A percentile compares a stretch with the other conserved stretches of the same genome.
phyloP scores from a whole-genome alignment of 2,888 invertebrate genomes.

The Halictus quadricinctus region DNA sequence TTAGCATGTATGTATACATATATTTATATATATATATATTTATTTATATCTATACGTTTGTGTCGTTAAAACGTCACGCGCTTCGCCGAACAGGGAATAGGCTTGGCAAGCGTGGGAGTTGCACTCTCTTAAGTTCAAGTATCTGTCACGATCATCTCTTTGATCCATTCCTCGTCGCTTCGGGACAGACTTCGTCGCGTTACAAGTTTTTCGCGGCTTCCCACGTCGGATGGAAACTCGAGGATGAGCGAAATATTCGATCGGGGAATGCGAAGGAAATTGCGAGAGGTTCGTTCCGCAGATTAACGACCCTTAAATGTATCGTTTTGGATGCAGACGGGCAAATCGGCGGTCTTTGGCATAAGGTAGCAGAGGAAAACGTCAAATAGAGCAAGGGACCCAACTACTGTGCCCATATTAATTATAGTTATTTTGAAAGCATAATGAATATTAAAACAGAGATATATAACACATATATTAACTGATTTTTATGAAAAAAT shows the following conservation, averaged over 20 bases:
- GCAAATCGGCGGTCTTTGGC: neutral
- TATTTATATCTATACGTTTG: slow-evolving; percentile 16
- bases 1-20: slow-evolving; percentile 32
- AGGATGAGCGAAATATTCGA: neutral
- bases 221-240: neutral
- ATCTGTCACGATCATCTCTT: slow-evolving; percentile 28
- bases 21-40: slow-evolving; percentile 10
- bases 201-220: slow-evolving; percentile 15
- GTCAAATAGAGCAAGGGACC: neutral
- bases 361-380: neutral
- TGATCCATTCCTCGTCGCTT: neutral
- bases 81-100: slow-evolving; percentile 70
- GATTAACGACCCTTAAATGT: neutral
- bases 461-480: too few relatives aligned
- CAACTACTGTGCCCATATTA: too few relatives aligned
- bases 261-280: neutral
- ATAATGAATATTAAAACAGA: too few relatives aligned
- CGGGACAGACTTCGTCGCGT: neutral
- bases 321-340: neutral
- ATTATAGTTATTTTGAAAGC: too few relatives aligned
- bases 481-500: too few relatives aligned
- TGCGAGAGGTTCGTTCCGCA: neutral
- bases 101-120: slow-evolving; percentile 75
- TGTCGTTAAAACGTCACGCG: slow-evolving; percentile 73
- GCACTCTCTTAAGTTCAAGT: slow-evolving; percentile 64